Evolutionary conservation across 1,140 invertebrate species (phyloP), one percentile per base, ranked within the genome.

Genomic region (Hyles euphorbiae): DNA sequence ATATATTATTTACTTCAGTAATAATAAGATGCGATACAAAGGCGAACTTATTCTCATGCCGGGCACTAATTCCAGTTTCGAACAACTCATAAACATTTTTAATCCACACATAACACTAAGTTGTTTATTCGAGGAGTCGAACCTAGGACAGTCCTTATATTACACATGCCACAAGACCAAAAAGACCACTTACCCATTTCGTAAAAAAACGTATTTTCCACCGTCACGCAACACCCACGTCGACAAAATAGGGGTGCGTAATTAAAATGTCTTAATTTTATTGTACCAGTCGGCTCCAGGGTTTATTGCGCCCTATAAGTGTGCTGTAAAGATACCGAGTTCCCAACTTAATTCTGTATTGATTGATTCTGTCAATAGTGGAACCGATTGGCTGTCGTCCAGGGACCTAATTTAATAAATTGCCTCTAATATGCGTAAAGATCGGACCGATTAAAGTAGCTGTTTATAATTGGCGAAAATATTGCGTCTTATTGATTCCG

Each of bases 241-340:
- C 74, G 71, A 87, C 83, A 84, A 87, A 87, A 86, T 81, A 79
- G 78, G 78, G 78, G 63, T 69, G 72, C 63, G 65, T 81, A 78
- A 83, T 87, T 79, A 87, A 87, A 87, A 87, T 79, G 81, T 87
- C 77, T 77, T 87, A 81, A 84, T 84, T 87, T 83, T 84, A 87
- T 83, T 80, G 68, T 58, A 60, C 72, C 75, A 34, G 47, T 33
- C 32, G 45, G 12, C 69, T 68, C 58, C 61, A 48, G 40, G 51
- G 56, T 83, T 83, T 83, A 83, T 80, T 70, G 70, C 51, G 34
- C 62, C 58, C 56, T 68, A 75, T 66, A 68, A 71, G 58, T 43
- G 67, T 48, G 65, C 57, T 68, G 67, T 81, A 81, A 81, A 81
- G 74, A 70, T 72, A 73, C 64, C 50, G 46, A 56, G 54, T 44